These are phyloP conservation scores for Dendropsophus ebraccatus DNA, from an alignment of 2,113 vertebrate genomes.

Conservation along the genomic window DNA sequence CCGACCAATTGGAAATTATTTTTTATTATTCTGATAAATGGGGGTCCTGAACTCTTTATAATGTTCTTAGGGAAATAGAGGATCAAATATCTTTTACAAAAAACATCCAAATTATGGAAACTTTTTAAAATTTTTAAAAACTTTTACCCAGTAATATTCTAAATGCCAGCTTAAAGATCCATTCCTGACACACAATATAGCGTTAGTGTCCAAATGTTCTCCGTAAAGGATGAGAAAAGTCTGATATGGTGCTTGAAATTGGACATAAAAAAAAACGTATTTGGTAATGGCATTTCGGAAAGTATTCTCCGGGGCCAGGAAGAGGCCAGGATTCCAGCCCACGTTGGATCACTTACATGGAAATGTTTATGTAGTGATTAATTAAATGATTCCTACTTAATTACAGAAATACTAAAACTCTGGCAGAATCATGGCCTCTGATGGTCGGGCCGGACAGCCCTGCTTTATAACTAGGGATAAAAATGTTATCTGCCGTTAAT, in stretches of 20 bases:
- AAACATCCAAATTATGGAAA: too few relatives aligned
- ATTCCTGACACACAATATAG: too few relatives aligned
- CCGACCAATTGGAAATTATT: too few relatives aligned
- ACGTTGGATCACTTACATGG: neutral
- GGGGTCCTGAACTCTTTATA: too few relatives aligned
- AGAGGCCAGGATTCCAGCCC: neutral
- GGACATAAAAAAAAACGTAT: neutral
- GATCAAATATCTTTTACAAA: too few relatives aligned
- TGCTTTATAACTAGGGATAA: constrained; percentile 39
- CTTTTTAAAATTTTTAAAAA: too few relatives aligned
- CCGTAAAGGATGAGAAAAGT: neutral
- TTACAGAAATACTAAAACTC: constrained; percentile 34
- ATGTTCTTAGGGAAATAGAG: too few relatives aligned
- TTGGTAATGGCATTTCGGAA: neutral
- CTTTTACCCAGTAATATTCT: too few relatives aligned
- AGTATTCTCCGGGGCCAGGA: neutral
- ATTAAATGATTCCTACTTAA: constrained; percentile 33
- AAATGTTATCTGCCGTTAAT: constrained; percentile 23
- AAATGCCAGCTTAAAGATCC: too few relatives aligned
- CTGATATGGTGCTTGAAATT: neutral
- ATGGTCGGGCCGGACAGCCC: constrained; percentile 4
- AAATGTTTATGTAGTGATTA: constrained; percentile 41
- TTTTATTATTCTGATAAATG: too few relatives aligned
- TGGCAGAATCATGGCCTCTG: constrained; percentile 26
- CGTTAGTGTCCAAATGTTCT: neutral